phyloP scores from a whole-genome alignment of 2,797 vertebrate genomes.

The Liasis olivaceus region DNA sequence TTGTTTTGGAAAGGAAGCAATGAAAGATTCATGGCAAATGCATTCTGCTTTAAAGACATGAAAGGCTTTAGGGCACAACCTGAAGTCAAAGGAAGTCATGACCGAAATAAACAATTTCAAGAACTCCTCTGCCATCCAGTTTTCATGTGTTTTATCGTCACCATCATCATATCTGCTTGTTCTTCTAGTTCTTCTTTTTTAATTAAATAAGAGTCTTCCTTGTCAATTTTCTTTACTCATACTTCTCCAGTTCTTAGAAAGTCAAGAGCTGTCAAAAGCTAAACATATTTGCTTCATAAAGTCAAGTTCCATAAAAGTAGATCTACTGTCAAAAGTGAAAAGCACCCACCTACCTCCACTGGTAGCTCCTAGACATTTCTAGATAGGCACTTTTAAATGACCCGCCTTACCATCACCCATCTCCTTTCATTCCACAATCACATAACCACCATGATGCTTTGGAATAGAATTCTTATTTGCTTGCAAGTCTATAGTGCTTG shows the following conservation, averaged over 20 bases:
- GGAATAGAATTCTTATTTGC: background rate
- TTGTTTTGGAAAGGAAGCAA: slow-evolving; percentile 4
- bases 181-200: background rate
- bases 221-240: background rate
- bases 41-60: slow-evolving; percentile 6
- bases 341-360: background rate
- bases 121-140: background rate
- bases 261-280: background rate
- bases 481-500: background rate
- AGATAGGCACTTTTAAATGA: background rate
- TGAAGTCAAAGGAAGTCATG: background rate
- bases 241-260: background rate
- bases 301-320: background rate
- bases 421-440: background rate
- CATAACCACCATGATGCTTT: background rate
- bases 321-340: background rate
- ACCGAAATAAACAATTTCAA: background rate
- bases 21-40: slow-evolving; percentile 20
- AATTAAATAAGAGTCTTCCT: background rate
- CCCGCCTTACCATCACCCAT: background rate
- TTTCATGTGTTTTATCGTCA: background rate
- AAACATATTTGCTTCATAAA: background rate
- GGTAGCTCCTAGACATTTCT: background rate
- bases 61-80: background rate
- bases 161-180: background rate